These are phyloP conservation scores for Gymnarchus niloticus DNA, from an alignment of 2,113 vertebrate genomes.

Conservation along the genomic window DNA sequence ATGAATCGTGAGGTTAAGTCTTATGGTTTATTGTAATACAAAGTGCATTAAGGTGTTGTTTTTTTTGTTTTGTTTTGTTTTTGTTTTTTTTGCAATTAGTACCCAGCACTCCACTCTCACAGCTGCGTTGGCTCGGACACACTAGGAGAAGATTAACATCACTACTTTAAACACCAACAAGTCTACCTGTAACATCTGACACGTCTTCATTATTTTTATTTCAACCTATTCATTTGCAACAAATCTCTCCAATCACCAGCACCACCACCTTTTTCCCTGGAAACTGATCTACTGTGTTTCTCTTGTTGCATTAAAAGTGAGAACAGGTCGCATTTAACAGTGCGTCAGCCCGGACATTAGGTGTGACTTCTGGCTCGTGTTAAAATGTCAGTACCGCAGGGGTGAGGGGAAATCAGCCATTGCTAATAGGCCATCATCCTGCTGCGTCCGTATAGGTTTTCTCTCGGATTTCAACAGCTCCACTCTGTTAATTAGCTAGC, in stretches of 20 bases:
- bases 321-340: neutral
- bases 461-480: neutral
- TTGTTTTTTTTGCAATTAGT: too few species aligned
- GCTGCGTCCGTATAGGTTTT: neutral
- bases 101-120: too few species aligned
- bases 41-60: too few species aligned
- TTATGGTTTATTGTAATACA: too few species aligned
- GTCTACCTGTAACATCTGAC: neutral
- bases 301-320: neutral
- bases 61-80: too few species aligned
- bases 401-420: slow-evolving; percentile 26
- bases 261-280: neutral
- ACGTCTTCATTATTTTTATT: neutral
- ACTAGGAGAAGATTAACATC: too few species aligned
- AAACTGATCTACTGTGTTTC: neutral
- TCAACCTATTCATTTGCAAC: neutral
- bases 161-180: too few species aligned
- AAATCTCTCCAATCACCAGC: too few species aligned
- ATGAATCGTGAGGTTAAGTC: neutral
- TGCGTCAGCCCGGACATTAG: neutral
- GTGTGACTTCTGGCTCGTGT: neutral
- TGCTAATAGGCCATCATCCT: slow-evolving; percentile 38
- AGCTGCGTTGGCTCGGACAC: too few species aligned
- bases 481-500: neutral
- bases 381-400: slow-evolving; percentile 7